Percentiles rank a stretch among this genome's conserved stretches.
These are phyloP conservation scores for Nebria salina DNA, from an alignment of 2,888 invertebrate genomes.

Conservation along the genomic window DNA sequence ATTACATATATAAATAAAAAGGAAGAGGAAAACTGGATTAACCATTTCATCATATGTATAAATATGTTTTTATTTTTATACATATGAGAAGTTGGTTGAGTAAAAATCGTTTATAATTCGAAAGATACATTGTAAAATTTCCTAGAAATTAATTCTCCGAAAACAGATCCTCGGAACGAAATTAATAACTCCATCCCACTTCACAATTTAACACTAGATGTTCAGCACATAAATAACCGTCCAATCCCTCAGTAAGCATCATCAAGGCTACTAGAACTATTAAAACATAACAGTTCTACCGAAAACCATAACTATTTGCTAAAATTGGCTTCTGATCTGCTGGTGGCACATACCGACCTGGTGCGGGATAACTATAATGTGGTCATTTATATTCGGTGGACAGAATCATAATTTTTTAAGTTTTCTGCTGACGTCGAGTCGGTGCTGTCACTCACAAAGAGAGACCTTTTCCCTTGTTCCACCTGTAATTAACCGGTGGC, in stretches of 20 bases:
- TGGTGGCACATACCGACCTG: neutral
- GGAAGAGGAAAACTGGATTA: no score
- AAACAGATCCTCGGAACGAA: constrained; percentile 9
- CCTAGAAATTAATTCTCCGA: neutral
- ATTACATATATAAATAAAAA: no score
- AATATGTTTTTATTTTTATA: no score
- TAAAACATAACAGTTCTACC: constrained; percentile 18
- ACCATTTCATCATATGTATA: no score
- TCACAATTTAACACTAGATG: constrained; percentile 27
- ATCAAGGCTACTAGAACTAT: neutral
- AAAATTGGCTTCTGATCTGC: constrained; percentile 34
- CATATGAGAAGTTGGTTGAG: neutral
- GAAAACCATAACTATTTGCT: constrained; percentile 34
- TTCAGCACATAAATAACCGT: constrained; percentile 27
- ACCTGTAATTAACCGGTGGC: constrained; percentile 40
- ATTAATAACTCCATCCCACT: constrained; percentile 24
- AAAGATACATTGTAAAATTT: neutral
- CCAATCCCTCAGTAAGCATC: neutral
- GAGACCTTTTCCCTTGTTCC: constrained; percentile 10
- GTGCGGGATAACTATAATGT: constrained; percentile 3
- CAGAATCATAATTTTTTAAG: constrained; percentile 14
- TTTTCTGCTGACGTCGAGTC: constrained; percentile 9
- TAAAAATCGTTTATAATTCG: neutral
- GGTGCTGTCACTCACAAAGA: constrained; percentile 24
- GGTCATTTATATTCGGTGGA: constrained; percentile 33